phyloP scores from a whole-genome alignment of 2,888 invertebrate genomes.

The Rhamphomyia laevipes region DNA sequence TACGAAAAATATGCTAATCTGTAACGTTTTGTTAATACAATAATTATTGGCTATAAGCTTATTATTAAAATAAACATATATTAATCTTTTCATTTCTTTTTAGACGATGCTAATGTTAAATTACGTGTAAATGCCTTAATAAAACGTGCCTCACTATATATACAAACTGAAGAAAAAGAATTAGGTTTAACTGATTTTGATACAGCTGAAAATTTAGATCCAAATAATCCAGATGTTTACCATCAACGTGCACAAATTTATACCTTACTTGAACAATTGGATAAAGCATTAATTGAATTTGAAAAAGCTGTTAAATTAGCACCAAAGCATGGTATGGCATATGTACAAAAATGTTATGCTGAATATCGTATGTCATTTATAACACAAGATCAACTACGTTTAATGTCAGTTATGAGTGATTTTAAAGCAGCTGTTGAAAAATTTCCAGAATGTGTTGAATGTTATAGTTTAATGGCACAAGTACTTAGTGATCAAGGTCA shows the following conservation, averaged over 20 bases:
- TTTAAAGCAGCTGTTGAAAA: constrained; percentile 66
- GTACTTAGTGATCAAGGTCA: constrained; percentile 76
- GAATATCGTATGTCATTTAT: constrained; percentile 63
- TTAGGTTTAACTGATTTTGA: constrained; percentile 70
- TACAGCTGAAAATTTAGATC: constrained; percentile 61
- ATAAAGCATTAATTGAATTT: constrained; percentile 73
- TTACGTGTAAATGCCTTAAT: constrained; percentile 75
- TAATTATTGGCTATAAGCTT: no score
- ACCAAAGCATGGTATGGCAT: constrained; percentile 74
- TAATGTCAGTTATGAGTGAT: constrained; percentile 54
- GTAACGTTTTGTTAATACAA: no score
- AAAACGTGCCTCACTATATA: constrained; percentile 72
- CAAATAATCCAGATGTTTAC: constrained; percentile 77
- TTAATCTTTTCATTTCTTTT: background rate
- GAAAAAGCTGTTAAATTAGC: constrained; percentile 69
- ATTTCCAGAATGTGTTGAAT: constrained; percentile 77
- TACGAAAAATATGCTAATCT: no score
- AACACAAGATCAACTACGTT: constrained; percentile 46
- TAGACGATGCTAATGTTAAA: constrained; percentile 43
- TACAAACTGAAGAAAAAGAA: constrained; percentile 64
- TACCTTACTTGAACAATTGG: constrained; percentile 66
- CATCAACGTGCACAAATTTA: constrained; percentile 87
- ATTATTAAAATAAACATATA: background rate
- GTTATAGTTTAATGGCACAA: constrained; percentile 81
- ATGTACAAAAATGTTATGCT: constrained; percentile 82